Evolutionary conservation across 2,797 vertebrate species (phyloP).

Genomic region (Carcharodon carcharias): DNA sequence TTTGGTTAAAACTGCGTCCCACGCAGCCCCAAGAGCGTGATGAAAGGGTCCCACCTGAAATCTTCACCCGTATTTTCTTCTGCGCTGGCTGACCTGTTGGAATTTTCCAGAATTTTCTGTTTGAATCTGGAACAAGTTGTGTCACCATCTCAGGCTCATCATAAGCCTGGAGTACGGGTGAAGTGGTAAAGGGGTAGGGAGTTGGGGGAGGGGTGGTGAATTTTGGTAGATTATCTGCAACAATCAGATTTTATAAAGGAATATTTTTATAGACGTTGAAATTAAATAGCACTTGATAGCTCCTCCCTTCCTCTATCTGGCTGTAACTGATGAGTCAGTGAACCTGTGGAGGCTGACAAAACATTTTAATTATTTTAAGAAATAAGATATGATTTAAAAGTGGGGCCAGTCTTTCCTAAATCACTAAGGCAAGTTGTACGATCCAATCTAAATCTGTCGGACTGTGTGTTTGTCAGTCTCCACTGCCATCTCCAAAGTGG

Average conservation of each 20-base stretch:
- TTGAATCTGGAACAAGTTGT: not conserved
- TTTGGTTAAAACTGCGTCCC: not conserved
- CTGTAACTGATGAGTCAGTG: not conserved
- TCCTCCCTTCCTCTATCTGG: not conserved
- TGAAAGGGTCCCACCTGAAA: not conserved
- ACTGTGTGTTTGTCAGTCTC: not conserved
- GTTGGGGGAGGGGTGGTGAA: not conserved
- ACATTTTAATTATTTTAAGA: not conserved
- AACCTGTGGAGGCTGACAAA: slow-evolving; percentile 12
- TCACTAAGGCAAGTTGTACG: not conserved
- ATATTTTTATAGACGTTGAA: not conserved
- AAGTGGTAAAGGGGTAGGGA: not conserved
- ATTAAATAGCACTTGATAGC: not conserved
- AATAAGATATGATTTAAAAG: not conserved
- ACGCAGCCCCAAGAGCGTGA: not conserved
- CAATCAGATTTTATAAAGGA: not conserved
- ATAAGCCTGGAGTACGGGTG: not conserved
- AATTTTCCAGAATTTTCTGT: not conserved
- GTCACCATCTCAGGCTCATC: not conserved
- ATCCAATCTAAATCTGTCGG: not conserved
- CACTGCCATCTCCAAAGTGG: not conserved
- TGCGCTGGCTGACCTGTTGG: not conserved
- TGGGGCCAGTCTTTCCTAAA: not conserved
- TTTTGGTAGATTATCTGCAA: not conserved
- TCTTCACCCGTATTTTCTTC: not conserved